Percentiles rank a stretch among this genome's conserved stretches.
Conservation (phyloP, 2,888 invertebrate genomes). For the Phyto melanocephala region DNA sequence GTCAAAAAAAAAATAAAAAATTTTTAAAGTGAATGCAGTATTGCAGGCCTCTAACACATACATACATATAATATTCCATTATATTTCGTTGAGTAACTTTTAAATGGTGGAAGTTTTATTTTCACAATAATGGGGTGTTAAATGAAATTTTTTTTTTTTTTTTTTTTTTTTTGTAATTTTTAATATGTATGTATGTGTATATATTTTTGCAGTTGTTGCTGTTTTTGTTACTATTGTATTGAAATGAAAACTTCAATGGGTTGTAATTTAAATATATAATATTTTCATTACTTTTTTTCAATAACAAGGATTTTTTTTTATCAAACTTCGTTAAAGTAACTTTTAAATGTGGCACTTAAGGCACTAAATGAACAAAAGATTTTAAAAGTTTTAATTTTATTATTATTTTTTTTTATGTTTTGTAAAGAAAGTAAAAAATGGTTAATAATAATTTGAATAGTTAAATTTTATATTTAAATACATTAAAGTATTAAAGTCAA, state of each 20-base stretch:
- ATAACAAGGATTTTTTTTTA: background rate
- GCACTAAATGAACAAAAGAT: background rate
- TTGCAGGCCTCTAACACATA: too few species aligned
- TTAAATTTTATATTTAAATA: too few species aligned
- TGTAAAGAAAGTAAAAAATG: background rate
- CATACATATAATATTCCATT: background rate
- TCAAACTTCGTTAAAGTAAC: background rate
- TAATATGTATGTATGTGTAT: too few species aligned
- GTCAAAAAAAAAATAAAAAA: too few species aligned
- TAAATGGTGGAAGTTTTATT: slow-evolving; percentile 46
- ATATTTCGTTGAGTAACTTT: background rate
- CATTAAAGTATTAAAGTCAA: too few species aligned
- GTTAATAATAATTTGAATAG: too few species aligned
- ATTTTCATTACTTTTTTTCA: background rate
- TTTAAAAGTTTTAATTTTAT: background rate
- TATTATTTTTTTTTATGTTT: background rate
- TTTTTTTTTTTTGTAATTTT: background rate
- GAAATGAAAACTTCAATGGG: background rate
- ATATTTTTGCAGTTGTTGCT: background rate
- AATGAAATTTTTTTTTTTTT: slow-evolving; percentile 44
- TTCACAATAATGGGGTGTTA: slow-evolving; percentile 35
- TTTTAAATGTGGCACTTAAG: background rate
- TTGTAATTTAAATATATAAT: background rate
- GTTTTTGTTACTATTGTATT: background rate
- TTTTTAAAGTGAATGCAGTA: too few species aligned